Evolutionary conservation across 2,113 vertebrate species (phyloP).

Genomic region (Colossoma macropomum): DNA sequence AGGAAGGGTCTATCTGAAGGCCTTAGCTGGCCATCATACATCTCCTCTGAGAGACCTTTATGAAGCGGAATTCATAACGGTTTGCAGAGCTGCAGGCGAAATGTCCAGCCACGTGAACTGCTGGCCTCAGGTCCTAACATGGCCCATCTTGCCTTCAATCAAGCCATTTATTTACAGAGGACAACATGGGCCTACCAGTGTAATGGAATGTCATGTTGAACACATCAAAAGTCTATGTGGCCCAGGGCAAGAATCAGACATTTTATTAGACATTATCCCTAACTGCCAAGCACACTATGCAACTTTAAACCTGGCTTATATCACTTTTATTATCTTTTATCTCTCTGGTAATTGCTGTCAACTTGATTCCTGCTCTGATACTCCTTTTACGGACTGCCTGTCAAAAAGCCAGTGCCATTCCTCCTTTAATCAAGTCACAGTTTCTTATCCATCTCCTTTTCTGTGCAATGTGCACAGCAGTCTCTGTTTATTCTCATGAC

Average conservation of each 20-base stretch:
- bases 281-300: too few relatives aligned
- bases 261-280: too few relatives aligned
- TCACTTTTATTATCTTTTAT: too few relatives aligned
- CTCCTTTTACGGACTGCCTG: too few relatives aligned
- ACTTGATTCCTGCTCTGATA: too few relatives aligned
- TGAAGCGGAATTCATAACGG: not conserved
- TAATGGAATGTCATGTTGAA: constrained; percentile 51
- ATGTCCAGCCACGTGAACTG: not conserved
- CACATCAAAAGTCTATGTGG: not conserved
- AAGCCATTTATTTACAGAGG: constrained; percentile 10
- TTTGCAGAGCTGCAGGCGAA: constrained; percentile 25
- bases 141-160: not conserved
- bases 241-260: not conserved
- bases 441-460: too few relatives aligned
- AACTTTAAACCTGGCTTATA: too few relatives aligned
- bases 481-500: too few relatives aligned
- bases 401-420: too few relatives aligned
- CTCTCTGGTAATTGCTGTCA: too few relatives aligned
- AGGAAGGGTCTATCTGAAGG: not conserved
- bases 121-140: constrained; percentile 23
- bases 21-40: not conserved
- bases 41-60: not conserved
- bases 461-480: too few relatives aligned
- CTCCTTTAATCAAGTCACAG: too few relatives aligned
- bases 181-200: constrained; percentile 47